Conservation (phyloP, 2,888 invertebrate species). For the Noctua pronuba region DNA sequence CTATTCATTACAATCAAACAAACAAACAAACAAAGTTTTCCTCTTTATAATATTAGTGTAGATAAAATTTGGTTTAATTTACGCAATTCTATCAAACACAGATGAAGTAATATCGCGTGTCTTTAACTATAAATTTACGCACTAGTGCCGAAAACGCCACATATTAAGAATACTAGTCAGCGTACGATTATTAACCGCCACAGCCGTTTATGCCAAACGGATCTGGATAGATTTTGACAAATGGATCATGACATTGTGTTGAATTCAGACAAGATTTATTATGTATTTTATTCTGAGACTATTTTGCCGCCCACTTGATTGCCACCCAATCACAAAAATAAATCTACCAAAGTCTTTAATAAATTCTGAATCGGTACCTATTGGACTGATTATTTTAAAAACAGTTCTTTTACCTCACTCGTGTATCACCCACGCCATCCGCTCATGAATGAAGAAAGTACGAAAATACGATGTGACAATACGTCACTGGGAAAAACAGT, state of each 20-base stretch:
- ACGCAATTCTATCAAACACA: not conserved
- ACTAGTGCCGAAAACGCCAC: not conserved
- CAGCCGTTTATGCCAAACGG: not conserved
- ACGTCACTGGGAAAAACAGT: slow-evolving; percentile 1
- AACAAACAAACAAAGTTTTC: too few relatives aligned
- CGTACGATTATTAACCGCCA: not conserved
- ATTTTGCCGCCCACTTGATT: not conserved
- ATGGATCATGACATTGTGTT: not conserved
- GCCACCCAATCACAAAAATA: slow-evolving; percentile 6
- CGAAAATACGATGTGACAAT: not conserved
- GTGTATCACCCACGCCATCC: slow-evolving; percentile 24
- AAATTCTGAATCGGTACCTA: not conserved
- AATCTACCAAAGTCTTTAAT: not conserved
- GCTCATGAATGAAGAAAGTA: slow-evolving; percentile 35
- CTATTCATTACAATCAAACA: too few relatives aligned
- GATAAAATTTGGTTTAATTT: not conserved
- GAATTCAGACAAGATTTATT: not conserved
- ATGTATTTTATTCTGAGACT: not conserved
- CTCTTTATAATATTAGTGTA: too few relatives aligned
- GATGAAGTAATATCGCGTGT: not conserved
- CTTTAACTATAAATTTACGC: not conserved
- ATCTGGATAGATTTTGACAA: not conserved
- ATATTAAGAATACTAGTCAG: not conserved
- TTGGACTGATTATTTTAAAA: not conserved
- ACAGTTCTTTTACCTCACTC: not conserved